Conservation (phyloP, 2,797 vertebrate species). For the Halcyon smyrnensis region DNA sequence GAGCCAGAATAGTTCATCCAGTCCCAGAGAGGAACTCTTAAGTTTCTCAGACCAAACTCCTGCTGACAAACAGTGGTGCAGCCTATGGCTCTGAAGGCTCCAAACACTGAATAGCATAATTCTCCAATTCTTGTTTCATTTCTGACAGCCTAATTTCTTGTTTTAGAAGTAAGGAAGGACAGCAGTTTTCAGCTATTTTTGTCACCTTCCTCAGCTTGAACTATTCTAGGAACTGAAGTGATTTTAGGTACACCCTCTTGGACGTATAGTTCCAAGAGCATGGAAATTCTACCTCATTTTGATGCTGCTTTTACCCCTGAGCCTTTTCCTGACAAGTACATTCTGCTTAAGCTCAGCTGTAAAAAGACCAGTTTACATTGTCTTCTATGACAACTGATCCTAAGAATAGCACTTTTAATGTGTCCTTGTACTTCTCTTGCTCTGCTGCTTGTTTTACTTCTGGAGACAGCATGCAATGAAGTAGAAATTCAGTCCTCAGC, state of each 20-base stretch:
- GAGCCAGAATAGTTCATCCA: neutral
- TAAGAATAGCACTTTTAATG: neutral
- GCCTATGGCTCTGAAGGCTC: neutral
- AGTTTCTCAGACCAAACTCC: neutral
- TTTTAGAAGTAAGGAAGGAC: neutral
- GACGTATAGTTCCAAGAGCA: neutral
- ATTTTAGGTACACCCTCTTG: neutral
- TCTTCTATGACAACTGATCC: neutral
- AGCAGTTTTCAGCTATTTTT: neutral
- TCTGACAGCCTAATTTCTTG: neutral
- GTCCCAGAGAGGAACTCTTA: neutral
- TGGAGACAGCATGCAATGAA: neutral
- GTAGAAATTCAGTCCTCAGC: neutral
- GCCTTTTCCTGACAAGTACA: neutral
- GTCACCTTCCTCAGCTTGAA: neutral
- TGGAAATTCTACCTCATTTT: neutral
- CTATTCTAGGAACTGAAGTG: neutral
- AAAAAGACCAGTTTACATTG: neutral
- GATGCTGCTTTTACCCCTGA: neutral
- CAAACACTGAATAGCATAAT: neutral
- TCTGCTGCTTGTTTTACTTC: neutral
- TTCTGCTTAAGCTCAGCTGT: neutral
- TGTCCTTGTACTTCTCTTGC: neutral
- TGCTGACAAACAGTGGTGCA: neutral
- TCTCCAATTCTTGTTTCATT: neutral